Evolutionary conservation across 2,113 vertebrate species (phyloP), one percentile per base, ranked within the genome.

Genomic region (Bungarus multicinctus): DNA sequence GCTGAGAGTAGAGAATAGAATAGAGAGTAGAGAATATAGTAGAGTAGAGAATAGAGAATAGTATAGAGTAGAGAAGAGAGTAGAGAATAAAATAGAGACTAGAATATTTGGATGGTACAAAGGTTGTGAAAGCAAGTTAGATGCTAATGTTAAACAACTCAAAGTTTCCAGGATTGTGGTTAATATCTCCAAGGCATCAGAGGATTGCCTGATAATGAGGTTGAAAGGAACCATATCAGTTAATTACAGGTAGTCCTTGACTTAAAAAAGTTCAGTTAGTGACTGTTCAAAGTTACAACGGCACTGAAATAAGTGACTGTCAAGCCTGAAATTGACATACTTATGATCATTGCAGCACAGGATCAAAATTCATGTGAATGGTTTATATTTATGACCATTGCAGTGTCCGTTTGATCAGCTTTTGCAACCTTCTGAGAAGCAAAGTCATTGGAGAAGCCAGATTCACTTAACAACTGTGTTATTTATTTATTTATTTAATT

Each of bases 151-250:
- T 92, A 1, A 16, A 27, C 20, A 74, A 5, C 52, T 92, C 86
- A 90, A 10, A 1, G 95, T 95, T 91, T 81, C 53, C 52, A 9
- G 6, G 2, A 74, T 95, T 93, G 88, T 94, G 39, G 92, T 96
- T 95, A 85, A 3, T 93, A 39, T 94, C 93, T 87, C 55, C 23
- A 90, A 93, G 90, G 92, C 89, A 93, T n/a, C n/a, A 1, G 92
- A 90, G 92, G 91, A 53, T 95, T 88, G 34, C 0, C 85, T 58
- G 43, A 81, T 6, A 85, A 18, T 43, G 90, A 92, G 54, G 50
- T 5, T 23, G 92, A 87, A 93, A 39, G n/a, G 5, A 74, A 52
- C 50, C 22, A 69, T 47, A 53, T 45, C 43, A 85, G 52, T 50
- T 85, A 39, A 22, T 57, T n/a, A 23, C 88, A 14, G 74, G 25